phyloP scores from a whole-genome alignment of 1,140 invertebrate genomes.

The Sarcophaga bullata region DNA sequence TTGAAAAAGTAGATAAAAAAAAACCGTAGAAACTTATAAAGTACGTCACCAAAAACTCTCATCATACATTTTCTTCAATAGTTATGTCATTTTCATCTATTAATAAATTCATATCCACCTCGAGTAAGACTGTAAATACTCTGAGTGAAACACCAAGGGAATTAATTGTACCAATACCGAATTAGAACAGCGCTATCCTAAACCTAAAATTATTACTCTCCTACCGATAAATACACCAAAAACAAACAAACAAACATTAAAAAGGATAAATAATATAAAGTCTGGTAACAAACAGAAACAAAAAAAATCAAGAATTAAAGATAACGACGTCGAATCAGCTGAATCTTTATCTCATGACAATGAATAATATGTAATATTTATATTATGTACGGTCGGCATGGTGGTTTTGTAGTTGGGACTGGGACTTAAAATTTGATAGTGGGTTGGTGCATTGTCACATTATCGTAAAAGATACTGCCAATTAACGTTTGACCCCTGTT shows the following conservation, averaged over 20 bases:
- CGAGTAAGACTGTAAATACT: background rate
- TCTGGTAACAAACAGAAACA: background rate
- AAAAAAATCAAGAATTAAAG: background rate
- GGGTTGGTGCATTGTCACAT: no score
- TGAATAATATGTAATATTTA: background rate
- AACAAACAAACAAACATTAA: background rate
- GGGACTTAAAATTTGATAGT: background rate
- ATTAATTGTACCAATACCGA: background rate
- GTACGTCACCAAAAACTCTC: background rate
- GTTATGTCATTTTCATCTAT: background rate
- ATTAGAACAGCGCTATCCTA: background rate
- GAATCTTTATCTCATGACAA: background rate
- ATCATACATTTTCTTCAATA: background rate
- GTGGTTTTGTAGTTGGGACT: background rate
- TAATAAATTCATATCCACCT: background rate
- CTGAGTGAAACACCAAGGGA: background rate
- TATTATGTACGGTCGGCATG: background rate
- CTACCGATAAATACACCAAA: conserved; percentile 2
- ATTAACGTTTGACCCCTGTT: background rate
- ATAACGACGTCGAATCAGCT: background rate
- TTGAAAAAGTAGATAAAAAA: background rate
- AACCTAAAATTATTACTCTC: background rate
- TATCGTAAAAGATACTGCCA: no score
- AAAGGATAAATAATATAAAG: background rate
- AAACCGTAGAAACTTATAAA: background rate